Conservation (phyloP, 2,113 vertebrate genomes). For the Megaceryle torquata region DNA sequence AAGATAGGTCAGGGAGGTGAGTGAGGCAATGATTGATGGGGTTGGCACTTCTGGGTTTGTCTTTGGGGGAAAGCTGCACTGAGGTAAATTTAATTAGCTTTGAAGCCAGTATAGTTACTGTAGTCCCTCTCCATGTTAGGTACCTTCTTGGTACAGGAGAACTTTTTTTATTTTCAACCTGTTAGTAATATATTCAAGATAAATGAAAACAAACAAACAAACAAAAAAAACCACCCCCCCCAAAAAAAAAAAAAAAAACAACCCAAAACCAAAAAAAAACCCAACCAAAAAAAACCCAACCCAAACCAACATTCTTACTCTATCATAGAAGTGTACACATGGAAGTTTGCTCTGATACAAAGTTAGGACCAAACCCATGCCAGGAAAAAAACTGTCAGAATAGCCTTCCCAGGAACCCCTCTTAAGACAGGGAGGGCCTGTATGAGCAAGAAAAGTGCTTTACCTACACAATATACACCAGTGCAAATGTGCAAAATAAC, state of each 20-base stretch:
- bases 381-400: background rate
- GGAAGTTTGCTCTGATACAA: background rate
- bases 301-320: background rate
- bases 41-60: background rate
- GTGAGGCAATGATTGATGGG: background rate
- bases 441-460: background rate
- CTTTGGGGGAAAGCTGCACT: background rate
- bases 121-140: background rate
- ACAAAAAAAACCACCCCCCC: no score
- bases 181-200: background rate
- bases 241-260: no score
- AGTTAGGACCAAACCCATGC: background rate
- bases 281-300: no score
- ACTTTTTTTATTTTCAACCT: background rate
- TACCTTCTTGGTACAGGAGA: background rate
- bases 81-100: slow-evolving; percentile 22
- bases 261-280: no score
- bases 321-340: background rate
- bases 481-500: background rate
- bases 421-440: background rate
- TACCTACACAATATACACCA: background rate
- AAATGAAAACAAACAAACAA: background rate
- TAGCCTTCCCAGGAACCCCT: background rate
- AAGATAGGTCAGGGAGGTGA: slow-evolving; percentile 17
- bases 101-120: background rate